Evolutionary conservation across 2,888 invertebrate species (phyloP).

Genomic region (Archaeoteleia sp.): DNA sequence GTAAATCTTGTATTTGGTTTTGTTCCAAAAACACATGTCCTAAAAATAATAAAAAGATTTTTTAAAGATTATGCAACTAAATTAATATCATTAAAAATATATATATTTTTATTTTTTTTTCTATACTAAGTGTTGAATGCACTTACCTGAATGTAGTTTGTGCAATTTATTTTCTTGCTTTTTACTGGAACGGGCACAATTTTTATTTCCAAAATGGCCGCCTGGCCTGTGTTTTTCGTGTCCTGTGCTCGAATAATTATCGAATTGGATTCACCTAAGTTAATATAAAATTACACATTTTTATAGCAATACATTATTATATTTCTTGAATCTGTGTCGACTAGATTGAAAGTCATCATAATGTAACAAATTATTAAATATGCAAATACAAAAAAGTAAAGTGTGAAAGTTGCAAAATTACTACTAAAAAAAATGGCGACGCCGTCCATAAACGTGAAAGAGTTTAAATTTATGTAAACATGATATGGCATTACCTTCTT

Average conservation of each 20-base stretch:
- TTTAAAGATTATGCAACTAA: background rate
- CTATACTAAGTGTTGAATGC: background rate
- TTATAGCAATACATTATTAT: too few relatives aligned
- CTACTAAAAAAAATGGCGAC: too few relatives aligned
- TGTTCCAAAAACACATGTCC: conserved; percentile 72
- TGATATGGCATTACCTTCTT: conserved; percentile 64
- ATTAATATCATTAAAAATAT: background rate
- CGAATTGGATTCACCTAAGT: conserved; percentile 40
- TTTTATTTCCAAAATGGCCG: conserved; percentile 67
- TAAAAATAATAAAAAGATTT: conserved; percentile 45
- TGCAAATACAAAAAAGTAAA: too few relatives aligned
- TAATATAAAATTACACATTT: too few relatives aligned
- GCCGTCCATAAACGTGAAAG: too few relatives aligned
- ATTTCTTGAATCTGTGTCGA: too few relatives aligned
- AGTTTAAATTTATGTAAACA: too few relatives aligned
- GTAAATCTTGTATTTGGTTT: conserved; percentile 68
- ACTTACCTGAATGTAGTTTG: conserved; percentile 66
- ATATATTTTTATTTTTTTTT: background rate
- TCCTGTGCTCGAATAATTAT: conserved; percentile 49
- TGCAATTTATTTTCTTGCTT: conserved; percentile 62
- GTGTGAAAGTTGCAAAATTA: too few relatives aligned
- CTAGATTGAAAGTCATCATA: too few relatives aligned
- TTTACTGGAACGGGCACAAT: conserved; percentile 56
- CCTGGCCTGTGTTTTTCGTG: conserved; percentile 44
- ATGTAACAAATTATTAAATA: too few relatives aligned